These are phyloP conservation scores for Drosophila kurseongensis DNA, from an alignment of 1,140 invertebrate species.

Conservation along the genomic window DNA sequence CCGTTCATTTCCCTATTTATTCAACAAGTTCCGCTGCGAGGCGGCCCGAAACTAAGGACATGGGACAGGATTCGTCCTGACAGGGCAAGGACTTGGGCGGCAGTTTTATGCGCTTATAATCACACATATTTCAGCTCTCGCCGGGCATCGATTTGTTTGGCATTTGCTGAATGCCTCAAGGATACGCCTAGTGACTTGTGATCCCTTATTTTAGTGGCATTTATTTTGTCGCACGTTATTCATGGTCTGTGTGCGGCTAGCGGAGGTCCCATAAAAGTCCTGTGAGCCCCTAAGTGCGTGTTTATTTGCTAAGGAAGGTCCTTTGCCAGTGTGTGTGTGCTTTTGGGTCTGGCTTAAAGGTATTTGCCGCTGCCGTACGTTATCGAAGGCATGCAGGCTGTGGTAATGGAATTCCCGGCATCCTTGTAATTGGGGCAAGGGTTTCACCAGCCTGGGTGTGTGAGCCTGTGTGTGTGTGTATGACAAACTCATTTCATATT, in stretches of 20 bases:
- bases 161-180: slow-evolving; percentile 74
- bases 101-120: slow-evolving; percentile 75
- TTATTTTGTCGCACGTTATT: slow-evolving; percentile 77
- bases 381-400: slow-evolving; percentile 64
- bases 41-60: slow-evolving; percentile 45
- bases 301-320: slow-evolving; percentile 63
- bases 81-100: slow-evolving; percentile 45
- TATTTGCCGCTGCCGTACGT: slow-evolving; percentile 62
- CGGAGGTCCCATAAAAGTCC: slow-evolving; percentile 33
- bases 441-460: slow-evolving; percentile 28
- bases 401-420: slow-evolving; percentile 29
- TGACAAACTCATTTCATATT: slow-evolving; percentile 80
- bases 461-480: slow-evolving; percentile 49
- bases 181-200: slow-evolving; percentile 62
- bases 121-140: slow-evolving; percentile 55
- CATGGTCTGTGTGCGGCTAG: slow-evolving; percentile 28
- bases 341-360: slow-evolving; percentile 60
- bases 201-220: slow-evolving; percentile 67
- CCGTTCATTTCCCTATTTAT: slow-evolving; percentile 79
- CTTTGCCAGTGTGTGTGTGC: slow-evolving; percentile 15
- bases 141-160: slow-evolving; percentile 74
- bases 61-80: slow-evolving; percentile 30
- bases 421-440: slow-evolving; percentile 70
- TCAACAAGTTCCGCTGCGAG: slow-evolving; percentile 70
- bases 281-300: slow-evolving; percentile 73